phyloP scores from a whole-genome alignment of 2,797 vertebrate species.

The Dendrocincla fuliginosa region DNA sequence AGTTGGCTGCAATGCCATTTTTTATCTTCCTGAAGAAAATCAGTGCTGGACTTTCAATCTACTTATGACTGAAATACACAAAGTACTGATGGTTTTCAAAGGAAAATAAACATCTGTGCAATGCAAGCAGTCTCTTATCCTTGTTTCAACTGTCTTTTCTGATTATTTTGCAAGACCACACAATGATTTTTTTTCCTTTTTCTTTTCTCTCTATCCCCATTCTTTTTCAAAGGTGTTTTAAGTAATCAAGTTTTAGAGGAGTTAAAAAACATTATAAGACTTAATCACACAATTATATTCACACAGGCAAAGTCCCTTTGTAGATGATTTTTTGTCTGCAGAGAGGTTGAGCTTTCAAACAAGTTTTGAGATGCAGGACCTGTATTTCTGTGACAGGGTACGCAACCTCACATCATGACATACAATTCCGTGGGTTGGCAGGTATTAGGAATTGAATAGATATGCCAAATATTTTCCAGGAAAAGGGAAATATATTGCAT shows the following conservation, averaged over 20 bases:
- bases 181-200: not conserved
- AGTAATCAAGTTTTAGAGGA: not conserved
- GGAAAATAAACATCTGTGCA: not conserved
- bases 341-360: not conserved
- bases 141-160: not conserved
- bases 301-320: not conserved
- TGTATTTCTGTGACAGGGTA: not conserved
- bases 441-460: not conserved
- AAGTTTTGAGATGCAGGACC: not conserved
- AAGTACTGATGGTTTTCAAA: not conserved
- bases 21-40: not conserved
- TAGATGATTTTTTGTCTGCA: not conserved
- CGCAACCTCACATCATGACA: not conserved
- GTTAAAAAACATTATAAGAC: not conserved
- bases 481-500: not conserved
- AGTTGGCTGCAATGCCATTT: not conserved
- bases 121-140: not conserved
- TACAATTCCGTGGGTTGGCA: not conserved
- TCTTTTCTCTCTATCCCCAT: not conserved
- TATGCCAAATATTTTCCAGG: not conserved
- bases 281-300: not conserved
- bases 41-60: not conserved
- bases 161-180: not conserved
- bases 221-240: accelerated
- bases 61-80: not conserved